Evolutionary conservation across 2,113 vertebrate species (phyloP).

Genomic region (Myrmecobius fasciatus): DNA sequence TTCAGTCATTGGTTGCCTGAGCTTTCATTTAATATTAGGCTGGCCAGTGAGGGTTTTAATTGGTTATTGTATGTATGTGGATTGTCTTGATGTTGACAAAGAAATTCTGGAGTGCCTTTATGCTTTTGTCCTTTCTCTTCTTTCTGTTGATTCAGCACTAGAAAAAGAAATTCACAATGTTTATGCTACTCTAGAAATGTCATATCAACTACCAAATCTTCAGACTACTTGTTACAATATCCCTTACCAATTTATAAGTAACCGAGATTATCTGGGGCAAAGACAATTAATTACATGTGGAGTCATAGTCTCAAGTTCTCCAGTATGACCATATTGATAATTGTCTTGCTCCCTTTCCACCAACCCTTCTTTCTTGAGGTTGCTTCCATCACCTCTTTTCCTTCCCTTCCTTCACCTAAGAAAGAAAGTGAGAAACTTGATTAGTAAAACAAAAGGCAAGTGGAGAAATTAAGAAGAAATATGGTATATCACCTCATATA

Average conservation of each 20-base stretch:
- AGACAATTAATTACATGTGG: neutral
- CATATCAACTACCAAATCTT: neutral
- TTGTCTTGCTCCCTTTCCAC: neutral
- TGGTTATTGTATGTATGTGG: neutral
- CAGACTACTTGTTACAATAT: neutral
- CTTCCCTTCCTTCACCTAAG: neutral
- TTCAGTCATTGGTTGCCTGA: neutral
- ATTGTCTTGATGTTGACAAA: neutral
- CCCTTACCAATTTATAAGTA: neutral
- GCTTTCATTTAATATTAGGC: neutral
- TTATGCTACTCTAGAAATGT: neutral
- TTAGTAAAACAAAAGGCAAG: neutral
- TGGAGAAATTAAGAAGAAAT: neutral
- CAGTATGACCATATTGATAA: neutral
- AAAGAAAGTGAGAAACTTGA: neutral
- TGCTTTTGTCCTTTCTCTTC: neutral
- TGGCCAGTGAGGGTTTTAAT: neutral
- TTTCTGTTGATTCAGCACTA: neutral
- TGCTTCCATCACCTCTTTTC: neutral
- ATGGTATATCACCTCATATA: neutral
- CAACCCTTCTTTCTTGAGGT: neutral
- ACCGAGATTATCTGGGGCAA: neutral
- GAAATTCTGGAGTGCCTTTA: neutral
- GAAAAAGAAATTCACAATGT: neutral
- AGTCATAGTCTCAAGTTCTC: neutral